Percentiles rank a stretch among this genome's conserved stretches.
Conservation (phyloP, 64 coral and sea anemone genomes). For the Catalaphyllia jardinei region DNA sequence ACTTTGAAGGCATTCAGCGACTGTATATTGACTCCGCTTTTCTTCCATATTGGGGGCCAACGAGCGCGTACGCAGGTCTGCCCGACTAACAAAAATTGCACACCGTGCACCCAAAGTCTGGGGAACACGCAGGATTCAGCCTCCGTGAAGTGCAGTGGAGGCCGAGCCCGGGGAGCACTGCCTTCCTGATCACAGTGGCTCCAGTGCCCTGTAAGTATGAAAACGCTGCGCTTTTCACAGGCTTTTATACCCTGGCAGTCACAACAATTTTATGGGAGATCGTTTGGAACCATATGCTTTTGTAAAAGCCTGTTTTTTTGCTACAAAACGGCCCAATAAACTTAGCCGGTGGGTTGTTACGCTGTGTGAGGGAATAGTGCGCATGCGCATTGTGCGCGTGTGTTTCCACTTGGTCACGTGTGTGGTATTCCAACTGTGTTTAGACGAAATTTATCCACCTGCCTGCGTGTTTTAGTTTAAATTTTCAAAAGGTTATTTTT, state of each 20-base stretch:
- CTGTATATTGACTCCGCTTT: no score
- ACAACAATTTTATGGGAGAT: slow-evolving; percentile 58
- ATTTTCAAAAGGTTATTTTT: no score
- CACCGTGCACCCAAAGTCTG: slow-evolving; percentile 87
- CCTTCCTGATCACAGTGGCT: slow-evolving; percentile 92
- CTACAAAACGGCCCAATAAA: slow-evolving; percentile 20
- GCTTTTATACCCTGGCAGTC: slow-evolving; percentile 66
- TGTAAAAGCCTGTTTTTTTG: neutral
- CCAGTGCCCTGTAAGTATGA: slow-evolving; percentile 96
- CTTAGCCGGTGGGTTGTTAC: neutral
- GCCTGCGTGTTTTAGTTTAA: neutral
- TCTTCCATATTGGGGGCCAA: slow-evolving; percentile 52
- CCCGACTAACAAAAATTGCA: slow-evolving; percentile 95
- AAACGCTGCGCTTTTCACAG: neutral
- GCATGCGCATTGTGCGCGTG: slow-evolving; percentile 2
- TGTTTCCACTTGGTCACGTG: neutral
- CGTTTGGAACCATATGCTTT: slow-evolving; percentile 18
- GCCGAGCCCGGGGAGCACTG: slow-evolving; percentile 75
- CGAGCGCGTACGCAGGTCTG: slow-evolving; percentile 90
- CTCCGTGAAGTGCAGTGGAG: slow-evolving; percentile 69
- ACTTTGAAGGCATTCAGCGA: no score
- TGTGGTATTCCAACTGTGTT: neutral
- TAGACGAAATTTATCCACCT: neutral
- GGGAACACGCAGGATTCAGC: slow-evolving; percentile 91
- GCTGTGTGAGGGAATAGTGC: neutral